Conservation (phyloP, 2,888 invertebrate genomes). For the Lacanobia wlatinum region DNA sequence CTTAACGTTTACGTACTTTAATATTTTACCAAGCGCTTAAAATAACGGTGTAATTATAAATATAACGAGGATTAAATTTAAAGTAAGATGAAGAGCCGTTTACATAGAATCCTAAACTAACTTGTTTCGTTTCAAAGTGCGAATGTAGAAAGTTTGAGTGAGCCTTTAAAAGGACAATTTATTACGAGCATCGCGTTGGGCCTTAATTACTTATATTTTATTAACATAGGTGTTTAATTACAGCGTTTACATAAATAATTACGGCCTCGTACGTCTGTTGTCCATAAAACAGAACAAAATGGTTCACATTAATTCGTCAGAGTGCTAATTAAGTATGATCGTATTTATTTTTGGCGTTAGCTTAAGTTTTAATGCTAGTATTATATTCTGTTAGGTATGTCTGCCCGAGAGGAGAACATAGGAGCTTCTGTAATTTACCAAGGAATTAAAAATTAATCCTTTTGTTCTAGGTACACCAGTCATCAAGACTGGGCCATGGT, state of each 20-base stretch:
- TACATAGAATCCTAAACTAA: constrained; percentile 41
- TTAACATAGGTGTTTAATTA: constrained; percentile 60
- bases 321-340: constrained; percentile 33
- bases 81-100: constrained; percentile 19
- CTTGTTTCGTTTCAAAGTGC: constrained; percentile 32
- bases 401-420: too few species aligned
- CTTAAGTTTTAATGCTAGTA: background rate
- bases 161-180: constrained; percentile 43
- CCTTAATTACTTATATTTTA: constrained; percentile 52
- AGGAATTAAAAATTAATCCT: background rate
- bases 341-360: constrained; percentile 10
- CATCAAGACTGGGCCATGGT: constrained; percentile 68
- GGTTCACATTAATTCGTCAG: constrained; percentile 42
- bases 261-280: constrained; percentile 32
- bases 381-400: background rate
- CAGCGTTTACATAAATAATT: constrained; percentile 55
- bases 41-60: constrained; percentile 7
- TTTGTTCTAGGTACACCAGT: constrained; percentile 63
- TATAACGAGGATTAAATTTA: constrained; percentile 15
- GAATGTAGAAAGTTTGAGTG: constrained; percentile 38
- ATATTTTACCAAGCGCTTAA: background rate
- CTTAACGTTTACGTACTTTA: constrained; percentile 2
- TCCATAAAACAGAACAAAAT: constrained; percentile 44
- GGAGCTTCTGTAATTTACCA: background rate
- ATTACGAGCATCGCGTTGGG: constrained; percentile 30